These are phyloP conservation scores for Oedothorax gibbosus DNA, from an alignment of 1,140 invertebrate species.

Conservation along the genomic window DNA sequence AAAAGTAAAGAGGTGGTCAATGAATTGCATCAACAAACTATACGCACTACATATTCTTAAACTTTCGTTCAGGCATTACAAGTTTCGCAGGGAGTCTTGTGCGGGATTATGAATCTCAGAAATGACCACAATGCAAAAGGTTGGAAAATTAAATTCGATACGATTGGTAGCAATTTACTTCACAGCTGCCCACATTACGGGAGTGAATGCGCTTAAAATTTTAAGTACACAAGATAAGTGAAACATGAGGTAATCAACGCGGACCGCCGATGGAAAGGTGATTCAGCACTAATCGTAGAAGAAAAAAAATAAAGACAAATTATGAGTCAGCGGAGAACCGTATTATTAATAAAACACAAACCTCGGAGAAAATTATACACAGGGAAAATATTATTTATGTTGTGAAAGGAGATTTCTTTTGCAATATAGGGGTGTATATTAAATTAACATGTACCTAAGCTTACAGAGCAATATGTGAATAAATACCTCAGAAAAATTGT, in stretches of 20 bases:
- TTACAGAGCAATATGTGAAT: constrained; percentile 9
- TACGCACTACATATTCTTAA: too few species aligned
- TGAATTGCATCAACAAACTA: too few species aligned
- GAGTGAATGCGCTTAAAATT: neutral
- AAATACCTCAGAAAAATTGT: constrained; percentile 39
- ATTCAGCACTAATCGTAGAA: constrained; percentile 7
- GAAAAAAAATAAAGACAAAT: too few species aligned
- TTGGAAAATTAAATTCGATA: neutral
- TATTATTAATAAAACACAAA: too few species aligned
- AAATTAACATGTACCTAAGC: constrained; percentile 38
- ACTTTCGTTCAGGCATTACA: too few species aligned
- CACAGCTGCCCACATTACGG: neutral
- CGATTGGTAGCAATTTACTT: neutral
- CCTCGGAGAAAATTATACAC: too few species aligned
- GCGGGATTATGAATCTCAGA: too few species aligned
- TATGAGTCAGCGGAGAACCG: too few species aligned
- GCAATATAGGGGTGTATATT: constrained; percentile 28
- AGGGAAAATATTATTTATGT: too few species aligned
- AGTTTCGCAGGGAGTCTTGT: too few species aligned
- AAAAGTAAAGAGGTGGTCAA: too few species aligned
- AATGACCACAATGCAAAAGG: neutral
- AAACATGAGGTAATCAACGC: constrained; percentile 7
- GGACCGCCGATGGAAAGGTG: constrained; percentile 4
- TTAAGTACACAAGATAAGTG: neutral
- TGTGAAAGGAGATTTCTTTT: neutral